Base-by-base conservation (phyloP, 1,140 invertebrate genomes). In the Dendroctonus valens region DNA sequence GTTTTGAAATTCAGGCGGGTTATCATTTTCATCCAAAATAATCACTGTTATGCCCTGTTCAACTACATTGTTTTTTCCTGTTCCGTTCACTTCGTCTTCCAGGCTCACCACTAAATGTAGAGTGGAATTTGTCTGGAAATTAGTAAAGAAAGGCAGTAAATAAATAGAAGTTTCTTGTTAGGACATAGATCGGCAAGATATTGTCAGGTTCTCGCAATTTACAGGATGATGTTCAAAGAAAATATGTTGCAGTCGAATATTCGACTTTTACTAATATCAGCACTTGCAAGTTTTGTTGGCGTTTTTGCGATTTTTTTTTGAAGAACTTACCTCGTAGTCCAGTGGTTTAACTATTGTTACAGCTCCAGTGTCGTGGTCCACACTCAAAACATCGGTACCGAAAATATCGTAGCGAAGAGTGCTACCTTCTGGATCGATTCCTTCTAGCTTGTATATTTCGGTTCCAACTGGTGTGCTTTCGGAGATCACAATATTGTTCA, bases 21-120 rank as follows among this genome's bases (percentile, higher is more conserved):
- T 94, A 73, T 96, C 93, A 76, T 96, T 96, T 71, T 91, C 89
- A 75, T 96, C 93, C 5, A 91, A 77, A 41, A 96, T 87, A 26
- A 94, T 92, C 48, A 94, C 88, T 50, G 88, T 89, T 14, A 92
- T 86, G 6, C 90, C 87, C 15, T 92, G 86, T 65, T 85, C 81
- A 5, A 93, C 87, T 61, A 93, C 79, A 79, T 92, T 93, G 69
- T 90, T 89, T 60, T 85, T 82, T 9, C 85, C 84, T 5, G 82
- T 83, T 53, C 73, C 72, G 72, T 77, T 74, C 6, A 92, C 90
- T 69, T 88, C 85, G 74, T 93, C 91, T 78, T 91, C 87, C 52
- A 93, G 81, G 6, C 86, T 91, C 14, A 93, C 89, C 59, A 85
- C 81, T 74, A 94, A 88, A 69, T 86, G 83, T 69, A 93, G 81